These are phyloP conservation scores for Chirona hameri DNA, from an alignment of 2,888 invertebrate genomes.

Conservation along the genomic window DNA sequence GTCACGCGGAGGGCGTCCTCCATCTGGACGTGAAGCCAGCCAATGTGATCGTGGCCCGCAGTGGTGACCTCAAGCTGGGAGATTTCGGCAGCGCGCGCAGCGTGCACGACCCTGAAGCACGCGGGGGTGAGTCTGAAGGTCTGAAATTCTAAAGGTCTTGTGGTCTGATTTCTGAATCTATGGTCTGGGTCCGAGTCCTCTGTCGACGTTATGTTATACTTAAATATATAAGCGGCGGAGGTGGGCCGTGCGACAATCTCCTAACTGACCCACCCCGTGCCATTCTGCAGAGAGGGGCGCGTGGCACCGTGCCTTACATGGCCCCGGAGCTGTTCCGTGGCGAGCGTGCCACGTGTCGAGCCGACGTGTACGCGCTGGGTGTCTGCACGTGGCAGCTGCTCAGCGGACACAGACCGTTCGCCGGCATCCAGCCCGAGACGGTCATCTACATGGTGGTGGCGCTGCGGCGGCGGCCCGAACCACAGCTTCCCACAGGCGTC, in stretches of 20 bases:
- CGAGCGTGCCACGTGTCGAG: not conserved
- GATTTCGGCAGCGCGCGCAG: slow-evolving; percentile 26
- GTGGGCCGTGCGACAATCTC: too few species aligned
- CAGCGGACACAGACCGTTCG: not conserved
- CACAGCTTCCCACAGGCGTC: not conserved
- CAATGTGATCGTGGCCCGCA: slow-evolving; percentile 1
- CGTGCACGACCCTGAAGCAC: not conserved
- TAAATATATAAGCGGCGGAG: too few species aligned
- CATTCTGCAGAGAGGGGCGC: not conserved
- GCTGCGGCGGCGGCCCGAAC: not conserved
- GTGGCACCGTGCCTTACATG: slow-evolving; percentile 29
- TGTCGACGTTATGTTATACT: too few species aligned
- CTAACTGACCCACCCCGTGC: not conserved
- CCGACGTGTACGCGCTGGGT: slow-evolving; percentile 5
- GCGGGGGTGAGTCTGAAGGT: not conserved
- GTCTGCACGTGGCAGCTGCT: slow-evolving; percentile 23
- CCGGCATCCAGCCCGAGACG: not conserved
- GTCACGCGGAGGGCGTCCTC: slow-evolving; percentile 4
- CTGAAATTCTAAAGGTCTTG: too few species aligned
- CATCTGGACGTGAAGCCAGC: slow-evolving; percentile 28
- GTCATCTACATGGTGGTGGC: slow-evolving; percentile 25
- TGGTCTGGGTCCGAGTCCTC: too few species aligned
- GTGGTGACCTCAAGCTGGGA: slow-evolving; percentile 1
- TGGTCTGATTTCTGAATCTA: too few species aligned
- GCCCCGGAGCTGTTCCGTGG: slow-evolving; percentile 30